phyloP scores from a whole-genome alignment of 2,797 vertebrate genomes.

The Mormyrops boulengeri region DNA sequence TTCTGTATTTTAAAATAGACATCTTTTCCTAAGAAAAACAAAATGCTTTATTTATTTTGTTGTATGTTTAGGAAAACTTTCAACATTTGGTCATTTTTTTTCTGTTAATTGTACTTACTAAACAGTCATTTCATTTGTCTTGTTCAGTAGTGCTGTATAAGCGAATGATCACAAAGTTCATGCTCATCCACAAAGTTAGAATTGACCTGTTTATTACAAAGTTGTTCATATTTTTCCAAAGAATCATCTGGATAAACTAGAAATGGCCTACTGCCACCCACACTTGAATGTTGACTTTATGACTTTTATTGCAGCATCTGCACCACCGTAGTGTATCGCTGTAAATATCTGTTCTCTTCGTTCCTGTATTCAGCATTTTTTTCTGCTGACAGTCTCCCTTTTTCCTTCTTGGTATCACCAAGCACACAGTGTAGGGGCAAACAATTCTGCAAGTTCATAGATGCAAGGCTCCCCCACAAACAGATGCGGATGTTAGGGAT shows the following conservation, averaged over 20 bases:
- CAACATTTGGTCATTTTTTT: not conserved
- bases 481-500: not conserved
- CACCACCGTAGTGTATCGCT: not conserved
- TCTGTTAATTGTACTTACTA: not conserved
- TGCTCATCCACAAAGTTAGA: not conserved
- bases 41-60: not conserved
- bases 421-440: not conserved
- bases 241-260: not conserved
- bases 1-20: not conserved
- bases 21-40: not conserved
- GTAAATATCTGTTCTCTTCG: not conserved
- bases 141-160: not conserved
- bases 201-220: not conserved
- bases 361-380: slow-evolving; percentile 6
- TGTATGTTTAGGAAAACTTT: not conserved
- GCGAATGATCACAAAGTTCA: not conserved
- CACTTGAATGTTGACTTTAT: not conserved
- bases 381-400: not conserved
- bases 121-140: not conserved
- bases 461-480: not conserved
- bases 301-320: not conserved
- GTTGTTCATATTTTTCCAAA: not conserved
- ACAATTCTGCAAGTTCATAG: not conserved
- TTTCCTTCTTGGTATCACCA: not conserved
- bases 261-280: not conserved